These are phyloP conservation scores for Prunella himalayana DNA, from an alignment of 2,113 vertebrate genomes.

Conservation along the genomic window DNA sequence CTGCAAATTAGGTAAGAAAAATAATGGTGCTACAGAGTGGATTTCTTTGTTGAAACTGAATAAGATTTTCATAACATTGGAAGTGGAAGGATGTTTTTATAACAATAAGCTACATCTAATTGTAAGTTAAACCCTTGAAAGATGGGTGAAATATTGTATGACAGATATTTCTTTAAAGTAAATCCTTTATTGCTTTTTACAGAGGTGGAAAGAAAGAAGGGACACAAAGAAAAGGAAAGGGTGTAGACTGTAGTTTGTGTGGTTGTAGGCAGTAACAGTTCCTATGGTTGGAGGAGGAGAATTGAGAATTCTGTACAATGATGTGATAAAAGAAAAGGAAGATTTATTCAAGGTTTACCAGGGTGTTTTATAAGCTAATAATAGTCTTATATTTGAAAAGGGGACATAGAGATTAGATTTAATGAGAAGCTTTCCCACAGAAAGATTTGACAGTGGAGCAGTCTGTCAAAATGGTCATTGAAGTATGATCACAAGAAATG, in stretches of 20 bases:
- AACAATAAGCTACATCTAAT: neutral
- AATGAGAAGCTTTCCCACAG: conserved; percentile 8
- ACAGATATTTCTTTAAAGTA: neutral
- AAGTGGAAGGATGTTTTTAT: neutral
- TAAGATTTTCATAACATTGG: neutral
- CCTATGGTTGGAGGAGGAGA: neutral
- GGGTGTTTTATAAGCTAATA: conserved; percentile 1
- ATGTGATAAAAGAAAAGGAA: neutral
- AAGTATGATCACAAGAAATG: neutral
- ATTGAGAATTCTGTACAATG: neutral
- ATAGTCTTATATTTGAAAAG: neutral
- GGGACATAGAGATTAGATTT: neutral
- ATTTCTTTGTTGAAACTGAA: neutral
- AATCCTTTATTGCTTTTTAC: neutral
- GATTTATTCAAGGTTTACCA: conserved; percentile 9
- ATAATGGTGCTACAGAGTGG: neutral
- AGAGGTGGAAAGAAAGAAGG: neutral
- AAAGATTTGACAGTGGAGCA: neutral
- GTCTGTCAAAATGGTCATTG: neutral
- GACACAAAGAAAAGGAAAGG: neutral
- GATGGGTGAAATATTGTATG: neutral
- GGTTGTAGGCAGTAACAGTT: neutral
- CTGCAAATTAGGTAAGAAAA: neutral
- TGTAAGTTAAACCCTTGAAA: neutral
- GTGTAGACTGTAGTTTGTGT: neutral